phyloP scores from a whole-genome alignment of 2,888 invertebrate species.

The Hedya salicella region DNA sequence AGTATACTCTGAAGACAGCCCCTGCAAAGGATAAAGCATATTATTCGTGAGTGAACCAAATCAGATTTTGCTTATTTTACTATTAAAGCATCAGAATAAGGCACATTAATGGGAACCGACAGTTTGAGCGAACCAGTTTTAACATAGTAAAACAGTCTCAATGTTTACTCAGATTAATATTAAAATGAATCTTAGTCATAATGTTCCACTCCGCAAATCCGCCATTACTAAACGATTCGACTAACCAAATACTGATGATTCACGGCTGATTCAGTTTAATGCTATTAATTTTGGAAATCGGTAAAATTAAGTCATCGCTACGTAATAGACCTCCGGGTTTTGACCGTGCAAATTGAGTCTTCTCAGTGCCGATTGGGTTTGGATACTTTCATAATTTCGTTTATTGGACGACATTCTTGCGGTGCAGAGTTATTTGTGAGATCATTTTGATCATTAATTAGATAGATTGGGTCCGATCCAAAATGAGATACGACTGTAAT shows the following conservation, averaged over 20 bases:
- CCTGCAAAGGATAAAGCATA: too few relatives aligned
- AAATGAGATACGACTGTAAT: too few relatives aligned
- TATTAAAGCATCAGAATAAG: too few relatives aligned
- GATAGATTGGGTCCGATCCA: neutral
- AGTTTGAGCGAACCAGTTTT: too few relatives aligned
- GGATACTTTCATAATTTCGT: slow-evolving; percentile 24
- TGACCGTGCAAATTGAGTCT: slow-evolving; percentile 3
- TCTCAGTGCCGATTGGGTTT: neutral
- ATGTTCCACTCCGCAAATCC: neutral
- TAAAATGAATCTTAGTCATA: neutral
- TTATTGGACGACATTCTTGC: slow-evolving; percentile 14
- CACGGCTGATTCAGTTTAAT: slow-evolving; percentile 5
- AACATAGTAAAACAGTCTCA: too few relatives aligned
- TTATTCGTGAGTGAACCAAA: too few relatives aligned
- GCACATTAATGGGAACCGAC: too few relatives aligned
- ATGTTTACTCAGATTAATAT: neutral
- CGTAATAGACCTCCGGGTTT: slow-evolving; percentile 11
- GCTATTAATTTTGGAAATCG: neutral
- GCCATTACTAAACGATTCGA: neutral
- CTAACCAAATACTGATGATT: neutral
- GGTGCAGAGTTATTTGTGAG: slow-evolving; percentile 4
- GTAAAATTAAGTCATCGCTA: slow-evolving; percentile 19
- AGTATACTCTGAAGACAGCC: too few relatives aligned
- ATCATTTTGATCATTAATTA: neutral
- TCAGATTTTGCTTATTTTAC: too few relatives aligned